Base-by-base conservation (phyloP, 2,113 vertebrate genomes). In the Tichodroma muraria region DNA sequence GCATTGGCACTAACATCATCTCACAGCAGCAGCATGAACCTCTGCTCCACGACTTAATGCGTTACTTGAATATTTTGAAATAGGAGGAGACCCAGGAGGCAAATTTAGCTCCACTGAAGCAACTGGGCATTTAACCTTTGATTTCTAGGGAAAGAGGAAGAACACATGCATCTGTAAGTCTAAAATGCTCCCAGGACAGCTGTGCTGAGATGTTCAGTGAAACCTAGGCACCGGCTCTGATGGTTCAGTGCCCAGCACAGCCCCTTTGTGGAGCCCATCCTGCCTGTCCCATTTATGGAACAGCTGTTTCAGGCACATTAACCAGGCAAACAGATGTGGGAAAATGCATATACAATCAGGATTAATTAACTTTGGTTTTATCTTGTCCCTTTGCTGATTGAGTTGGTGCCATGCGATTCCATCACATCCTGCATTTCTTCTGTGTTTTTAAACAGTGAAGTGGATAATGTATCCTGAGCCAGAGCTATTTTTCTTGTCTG, bases 41-140 rank as follows among this genome's bases (percentile, higher is more conserved):
- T 52, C 49, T 38, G 60, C 54, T 33, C 52, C 52, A 15, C 0
- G 0, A 44, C 16, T 60, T n/a, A 38, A 64, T 5, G 21, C 6
- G 17, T 79, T 56, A 65, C 19, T 28, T 23, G 24, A 27, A 2
- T 71, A 30, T 76, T 92, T 65, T 71, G 53, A 64, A 91, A 72
- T 1, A 1, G 57, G 54, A 52, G 33, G 47, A 69, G 15, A 37
- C 31, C 27, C 61, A 61, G 38, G 25, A 91, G 42, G 10, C 13
- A 73, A 35, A 89, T 73, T 63, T 35, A 54, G 63, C 78, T 80
- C 35, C 14, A 54, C 8, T 66, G 61, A 72, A 81, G 25, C 56
- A 89, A 89, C 33, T 8, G n/a, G 42, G 30, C 30, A 56, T 59
- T 94, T 82, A 88, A 53, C 21, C 20, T 89, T 89, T 75, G 38